Evolutionary conservation across 2,113 vertebrate genomes (phyloP).

Genomic region (Xiphophorus couchianus): DNA sequence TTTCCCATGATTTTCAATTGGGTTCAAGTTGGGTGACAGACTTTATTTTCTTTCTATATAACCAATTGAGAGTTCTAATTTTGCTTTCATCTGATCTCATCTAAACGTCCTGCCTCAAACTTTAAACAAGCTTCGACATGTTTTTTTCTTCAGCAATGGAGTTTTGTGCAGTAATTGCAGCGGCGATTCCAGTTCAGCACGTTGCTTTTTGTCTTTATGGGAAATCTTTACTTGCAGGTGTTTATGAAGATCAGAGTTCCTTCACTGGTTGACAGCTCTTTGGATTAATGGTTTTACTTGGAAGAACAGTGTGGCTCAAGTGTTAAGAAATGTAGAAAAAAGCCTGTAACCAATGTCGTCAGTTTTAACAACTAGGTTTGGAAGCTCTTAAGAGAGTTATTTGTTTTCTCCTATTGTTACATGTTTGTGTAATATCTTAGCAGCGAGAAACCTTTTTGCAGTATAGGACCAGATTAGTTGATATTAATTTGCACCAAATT

Average conservation of each 20-base stretch:
- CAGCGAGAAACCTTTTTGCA: not conserved
- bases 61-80: too few species aligned
- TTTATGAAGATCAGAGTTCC: not conserved
- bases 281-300: not conserved
- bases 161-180: not conserved
- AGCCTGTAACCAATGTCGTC: not conserved
- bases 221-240: not conserved
- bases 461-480: not conserved
- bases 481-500: not conserved
- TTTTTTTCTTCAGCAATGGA: not conserved
- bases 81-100: too few species aligned
- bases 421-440: not conserved
- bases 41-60: too few species aligned
- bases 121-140: not conserved
- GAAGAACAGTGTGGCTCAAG: not conserved
- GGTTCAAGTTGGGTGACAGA: too few species aligned
- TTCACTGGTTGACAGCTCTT: not conserved
- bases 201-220: not conserved
- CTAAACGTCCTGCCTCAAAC: not conserved
- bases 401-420: not conserved
- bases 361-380: not conserved
- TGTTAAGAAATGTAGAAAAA: not conserved
- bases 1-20: too few species aligned
- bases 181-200: not conserved
- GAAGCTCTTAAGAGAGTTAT: not conserved